phyloP scores from a whole-genome alignment of 2,888 invertebrate species.

The Aleiodes testaceus region DNA sequence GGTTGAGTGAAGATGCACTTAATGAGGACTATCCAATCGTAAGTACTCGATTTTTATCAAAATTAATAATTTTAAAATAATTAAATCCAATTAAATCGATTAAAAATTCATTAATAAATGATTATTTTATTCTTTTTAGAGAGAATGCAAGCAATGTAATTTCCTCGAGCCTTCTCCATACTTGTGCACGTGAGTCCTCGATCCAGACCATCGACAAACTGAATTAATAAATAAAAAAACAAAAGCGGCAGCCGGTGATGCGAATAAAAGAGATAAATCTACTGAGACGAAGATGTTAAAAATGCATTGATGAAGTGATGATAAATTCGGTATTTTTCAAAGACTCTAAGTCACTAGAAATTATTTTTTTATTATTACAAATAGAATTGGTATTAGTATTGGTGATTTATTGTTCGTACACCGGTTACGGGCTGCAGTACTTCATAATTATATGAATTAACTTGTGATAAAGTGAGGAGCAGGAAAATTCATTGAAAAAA shows the following conservation, averaged over 20 bases:
- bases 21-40: constrained; percentile 77
- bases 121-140: constrained; percentile 47
- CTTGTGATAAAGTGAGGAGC: background rate
- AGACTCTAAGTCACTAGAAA: background rate
- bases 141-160: constrained; percentile 56
- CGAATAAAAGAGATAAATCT: constrained; percentile 4
- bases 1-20: constrained; percentile 76
- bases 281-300: constrained; percentile 10
- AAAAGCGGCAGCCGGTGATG: background rate
- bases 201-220: constrained; percentile 1
- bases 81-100: no score
- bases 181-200: background rate
- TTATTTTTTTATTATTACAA: background rate
- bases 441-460: background rate
- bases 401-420: background rate
- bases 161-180: constrained; percentile 59
- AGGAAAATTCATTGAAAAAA: background rate
- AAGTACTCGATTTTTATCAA: constrained; percentile 40
- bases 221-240: background rate
- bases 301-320: constrained; percentile 2
- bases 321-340: background rate
- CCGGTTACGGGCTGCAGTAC: constrained; percentile 21
- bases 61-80: no score
- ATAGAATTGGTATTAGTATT: background rate
- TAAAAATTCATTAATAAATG: constrained; percentile 3